These are phyloP conservation scores for Tragopan temminckii DNA, from an alignment of 2,797 vertebrate species.

Conservation along the genomic window DNA sequence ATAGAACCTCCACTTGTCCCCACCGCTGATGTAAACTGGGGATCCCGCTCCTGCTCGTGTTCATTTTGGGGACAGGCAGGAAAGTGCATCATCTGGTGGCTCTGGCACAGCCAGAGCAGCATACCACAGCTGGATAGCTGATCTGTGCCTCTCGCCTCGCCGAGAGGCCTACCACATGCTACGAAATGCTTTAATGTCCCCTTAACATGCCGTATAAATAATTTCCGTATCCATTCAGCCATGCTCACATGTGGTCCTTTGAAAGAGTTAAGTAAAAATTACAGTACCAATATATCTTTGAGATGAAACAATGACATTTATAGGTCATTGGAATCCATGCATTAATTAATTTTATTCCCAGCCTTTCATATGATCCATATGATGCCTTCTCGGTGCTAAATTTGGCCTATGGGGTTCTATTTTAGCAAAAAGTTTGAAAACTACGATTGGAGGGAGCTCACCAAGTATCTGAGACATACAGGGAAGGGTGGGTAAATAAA, in stretches of 20 bases:
- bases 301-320: constrained; percentile 79
- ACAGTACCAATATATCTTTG: constrained; percentile 66
- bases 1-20: background rate
- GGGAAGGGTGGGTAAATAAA: constrained; percentile 58
- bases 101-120: constrained; percentile 52
- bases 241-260: constrained; percentile 70
- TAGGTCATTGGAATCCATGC: constrained; percentile 76
- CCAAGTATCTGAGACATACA: constrained; percentile 38
- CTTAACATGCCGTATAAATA: constrained; percentile 61
- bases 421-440: constrained; percentile 65
- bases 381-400: constrained; percentile 62
- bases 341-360: constrained; percentile 80
- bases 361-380: constrained; percentile 69
- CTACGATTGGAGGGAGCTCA: background rate
- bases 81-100: constrained; percentile 51
- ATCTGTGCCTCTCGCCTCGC: constrained; percentile 40
- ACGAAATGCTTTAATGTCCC: constrained; percentile 68
- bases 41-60: background rate
- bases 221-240: constrained; percentile 60
- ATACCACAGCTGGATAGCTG: constrained; percentile 62
- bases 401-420: constrained; percentile 7
- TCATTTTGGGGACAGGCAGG: background rate
- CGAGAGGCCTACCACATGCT: constrained; percentile 60
- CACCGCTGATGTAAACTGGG: background rate
- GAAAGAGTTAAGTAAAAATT: constrained; percentile 80